Conservation (phyloP, 2,797 vertebrate species). For the Pseudochirops corinnae region DNA sequence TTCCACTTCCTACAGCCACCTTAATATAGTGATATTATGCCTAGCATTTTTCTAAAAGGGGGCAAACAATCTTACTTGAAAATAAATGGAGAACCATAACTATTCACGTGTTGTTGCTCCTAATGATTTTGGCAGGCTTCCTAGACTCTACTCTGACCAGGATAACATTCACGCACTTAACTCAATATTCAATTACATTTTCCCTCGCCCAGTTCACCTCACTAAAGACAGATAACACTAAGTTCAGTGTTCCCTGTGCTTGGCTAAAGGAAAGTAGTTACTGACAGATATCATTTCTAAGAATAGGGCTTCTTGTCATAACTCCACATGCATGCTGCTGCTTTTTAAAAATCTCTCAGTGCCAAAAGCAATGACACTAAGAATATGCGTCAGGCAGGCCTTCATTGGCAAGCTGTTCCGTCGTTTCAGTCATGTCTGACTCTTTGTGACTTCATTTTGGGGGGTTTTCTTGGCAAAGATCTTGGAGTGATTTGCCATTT, state of each 20-base stretch:
- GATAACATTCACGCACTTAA: background rate
- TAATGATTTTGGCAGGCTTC: background rate
- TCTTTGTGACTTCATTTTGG: background rate
- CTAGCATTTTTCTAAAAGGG: background rate
- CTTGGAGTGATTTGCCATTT: background rate
- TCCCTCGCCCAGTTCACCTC: background rate
- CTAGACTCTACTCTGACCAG: background rate
- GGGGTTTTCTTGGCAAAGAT: background rate
- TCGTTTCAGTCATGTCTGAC: background rate
- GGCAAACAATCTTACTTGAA: background rate
- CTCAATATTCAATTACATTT: background rate
- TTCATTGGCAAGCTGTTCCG: background rate
- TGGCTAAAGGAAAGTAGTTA: background rate
- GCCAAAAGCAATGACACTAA: background rate
- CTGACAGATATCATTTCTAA: conserved; percentile 11
- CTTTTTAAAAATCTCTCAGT: background rate
- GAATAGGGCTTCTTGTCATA: conserved; percentile 28
- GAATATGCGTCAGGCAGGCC: background rate
- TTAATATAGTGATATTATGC: background rate
- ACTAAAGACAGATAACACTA: fast-evolving
- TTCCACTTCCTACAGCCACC: background rate
- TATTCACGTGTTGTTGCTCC: fast-evolving
- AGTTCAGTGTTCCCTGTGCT: background rate
- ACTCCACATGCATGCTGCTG: background rate
- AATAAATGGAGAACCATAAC: fast-evolving